Conservation (phyloP, 2,888 invertebrate genomes). For the Hyposoter dolosus region DNA sequence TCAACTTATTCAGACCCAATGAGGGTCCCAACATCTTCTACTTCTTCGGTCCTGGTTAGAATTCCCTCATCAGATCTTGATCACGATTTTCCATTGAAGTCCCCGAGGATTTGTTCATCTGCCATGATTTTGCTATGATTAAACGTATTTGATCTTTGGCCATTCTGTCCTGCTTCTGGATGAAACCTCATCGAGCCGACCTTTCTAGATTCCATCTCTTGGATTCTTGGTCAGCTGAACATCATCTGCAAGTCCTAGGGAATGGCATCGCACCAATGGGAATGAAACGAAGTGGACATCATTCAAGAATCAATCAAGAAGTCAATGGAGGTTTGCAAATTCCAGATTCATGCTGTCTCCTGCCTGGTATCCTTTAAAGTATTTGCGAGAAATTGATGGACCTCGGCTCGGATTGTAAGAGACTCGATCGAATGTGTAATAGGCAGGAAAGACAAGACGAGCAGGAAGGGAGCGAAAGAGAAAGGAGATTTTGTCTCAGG, state of each 20-base stretch:
- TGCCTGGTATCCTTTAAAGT: not conserved
- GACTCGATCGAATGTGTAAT: not conserved
- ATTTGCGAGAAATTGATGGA: not conserved
- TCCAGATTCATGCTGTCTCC: not conserved
- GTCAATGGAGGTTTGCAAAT: not conserved
- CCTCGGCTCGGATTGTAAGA: not conserved
- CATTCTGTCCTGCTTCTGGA: no score
- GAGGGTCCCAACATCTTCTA: no score
- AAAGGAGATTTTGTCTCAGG: not conserved
- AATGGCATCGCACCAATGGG: not conserved
- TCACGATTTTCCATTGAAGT: no score
- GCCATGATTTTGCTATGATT: no score
- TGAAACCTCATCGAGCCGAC: no score
- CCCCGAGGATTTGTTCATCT: no score
- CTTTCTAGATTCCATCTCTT: no score
- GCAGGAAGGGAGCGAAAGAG: conserved; percentile 1
- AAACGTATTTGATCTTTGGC: no score
- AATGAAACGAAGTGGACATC: not conserved
- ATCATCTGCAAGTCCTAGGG: not conserved
- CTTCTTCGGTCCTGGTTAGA: no score
- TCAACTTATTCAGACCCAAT: no score
- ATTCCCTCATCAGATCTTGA: no score
- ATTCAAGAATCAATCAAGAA: not conserved
- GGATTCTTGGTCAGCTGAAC: not conserved
- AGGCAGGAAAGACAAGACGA: not conserved